Conservation (phyloP, 2,113 vertebrate species). For the Canis aureus region DNA sequence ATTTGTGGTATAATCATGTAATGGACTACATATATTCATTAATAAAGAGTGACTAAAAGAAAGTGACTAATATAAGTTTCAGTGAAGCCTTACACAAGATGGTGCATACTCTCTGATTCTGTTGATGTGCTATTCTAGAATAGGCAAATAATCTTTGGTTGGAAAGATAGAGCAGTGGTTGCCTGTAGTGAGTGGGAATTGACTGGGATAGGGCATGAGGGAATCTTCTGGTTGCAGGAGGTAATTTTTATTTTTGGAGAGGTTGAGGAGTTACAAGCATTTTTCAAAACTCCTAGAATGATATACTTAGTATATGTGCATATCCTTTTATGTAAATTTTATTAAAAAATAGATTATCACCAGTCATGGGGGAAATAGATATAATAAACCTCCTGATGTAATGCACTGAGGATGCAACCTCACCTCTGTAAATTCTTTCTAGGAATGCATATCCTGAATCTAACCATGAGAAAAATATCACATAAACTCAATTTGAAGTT, state of each 20-base stretch:
- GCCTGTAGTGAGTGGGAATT: background rate
- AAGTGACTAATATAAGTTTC: background rate
- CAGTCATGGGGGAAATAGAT: background rate
- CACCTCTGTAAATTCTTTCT: background rate
- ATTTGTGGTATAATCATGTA: background rate
- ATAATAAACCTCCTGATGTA: background rate
- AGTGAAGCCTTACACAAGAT: background rate
- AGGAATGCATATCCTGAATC: background rate
- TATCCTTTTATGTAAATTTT: background rate
- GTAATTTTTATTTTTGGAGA: background rate
- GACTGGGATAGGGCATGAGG: background rate
- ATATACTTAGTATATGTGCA: background rate
- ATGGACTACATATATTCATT: background rate
- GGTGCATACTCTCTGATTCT: background rate
- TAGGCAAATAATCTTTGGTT: background rate
- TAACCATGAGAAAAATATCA: background rate
- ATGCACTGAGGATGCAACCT: background rate
- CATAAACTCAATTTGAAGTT: background rate
- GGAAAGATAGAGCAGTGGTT: background rate
- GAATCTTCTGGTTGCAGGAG: background rate
- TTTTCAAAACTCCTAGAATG: background rate
- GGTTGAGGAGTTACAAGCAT: background rate
- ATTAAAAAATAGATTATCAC: background rate
- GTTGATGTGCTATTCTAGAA: background rate
- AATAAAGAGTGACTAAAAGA: background rate